Percentiles rank a stretch among this genome's conserved stretches.
These are phyloP conservation scores for Poicephalus gulielmi DNA, from an alignment of 2,113 vertebrate species.

Conservation along the genomic window DNA sequence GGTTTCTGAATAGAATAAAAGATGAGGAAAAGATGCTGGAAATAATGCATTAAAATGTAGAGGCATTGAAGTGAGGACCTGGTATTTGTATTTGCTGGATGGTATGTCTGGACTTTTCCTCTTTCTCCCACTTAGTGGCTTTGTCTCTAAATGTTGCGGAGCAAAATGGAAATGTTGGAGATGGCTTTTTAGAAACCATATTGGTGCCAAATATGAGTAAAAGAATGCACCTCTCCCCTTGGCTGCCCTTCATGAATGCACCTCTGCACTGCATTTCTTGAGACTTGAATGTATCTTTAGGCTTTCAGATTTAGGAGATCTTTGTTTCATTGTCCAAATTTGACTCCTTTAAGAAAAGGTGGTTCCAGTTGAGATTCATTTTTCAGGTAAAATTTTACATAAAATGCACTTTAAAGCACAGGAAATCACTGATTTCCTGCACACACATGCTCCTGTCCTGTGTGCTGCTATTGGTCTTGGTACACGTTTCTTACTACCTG, in stretches of 20 bases:
- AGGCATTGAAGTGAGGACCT: not conserved
- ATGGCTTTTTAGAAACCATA: not conserved
- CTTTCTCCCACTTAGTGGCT: not conserved
- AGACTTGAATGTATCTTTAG: not conserved
- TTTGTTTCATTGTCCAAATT: not conserved
- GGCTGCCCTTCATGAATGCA: not conserved
- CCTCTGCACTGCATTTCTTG: not conserved
- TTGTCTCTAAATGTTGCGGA: not conserved
- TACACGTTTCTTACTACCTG: rapidly evolving
- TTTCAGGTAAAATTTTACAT: not conserved
- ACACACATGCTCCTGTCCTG: too few species aligned
- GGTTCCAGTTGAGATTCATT: rapidly evolving
- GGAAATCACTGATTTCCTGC: not conserved
- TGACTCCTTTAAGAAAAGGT: not conserved
- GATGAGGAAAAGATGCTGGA: not conserved
- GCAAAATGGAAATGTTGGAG: not conserved
- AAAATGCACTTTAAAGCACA: not conserved
- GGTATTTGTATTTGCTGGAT: not conserved
- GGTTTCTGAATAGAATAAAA: not conserved
- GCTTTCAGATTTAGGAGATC: not conserved
- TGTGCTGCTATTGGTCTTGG: not conserved
- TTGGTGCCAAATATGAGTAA: not conserved
- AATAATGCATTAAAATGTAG: not conserved
- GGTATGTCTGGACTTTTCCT: rapidly evolving
- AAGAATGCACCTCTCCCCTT: not conserved